Base-by-base conservation (phyloP, 2,888 invertebrate genomes). In the Xiphydria camelus region DNA sequence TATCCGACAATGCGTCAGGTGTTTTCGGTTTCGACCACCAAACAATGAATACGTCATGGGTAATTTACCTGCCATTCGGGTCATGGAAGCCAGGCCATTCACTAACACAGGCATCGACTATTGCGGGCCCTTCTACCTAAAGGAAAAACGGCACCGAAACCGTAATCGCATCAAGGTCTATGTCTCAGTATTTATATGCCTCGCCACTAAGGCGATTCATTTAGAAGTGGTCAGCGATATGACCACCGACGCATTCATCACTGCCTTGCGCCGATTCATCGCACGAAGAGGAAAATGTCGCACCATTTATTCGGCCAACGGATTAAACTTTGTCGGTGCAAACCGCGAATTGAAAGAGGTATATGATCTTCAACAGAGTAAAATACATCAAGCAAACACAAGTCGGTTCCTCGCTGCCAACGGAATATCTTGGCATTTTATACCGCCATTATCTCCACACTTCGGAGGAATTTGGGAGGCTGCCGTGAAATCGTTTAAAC, bases 301-400 rank as follows among this genome's bases (percentile, higher is more conserved):
- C 2, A 35, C 60, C 4, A 54, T 74, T 0, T 61, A 55, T 37
- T 64, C 62, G 4, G 70, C 70, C 34, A 66, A 65, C 35, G 68
- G 64, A 0, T 61, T 59, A 1, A 70, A 67, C 37, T 72, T 70
- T 41, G 47, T 62, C 1, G 70, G 68, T 4, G 67, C 67, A 4
- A 50, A 56, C 7, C 56, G 55, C 4, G 49, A 61, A 31, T 36
- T 67, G 2, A 38, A 46, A 12, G 57, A 59, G 32, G 17, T 60
- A 3, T 31, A 36, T 4, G 31, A 14, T 1, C n/a, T 42, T 4
- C 12, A 49, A 1, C 4, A 17, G 7, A 35, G 46, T 1, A 17
- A 35, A 5, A 19, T 45, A 2, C 38, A 33, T 21, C 42, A 42
- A 18, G 19, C 45, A 2, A 10, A 37, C 10, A 14, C 44, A 2